Percentiles rank a stretch among this genome's conserved stretches.
Evolutionary conservation across 2,888 invertebrate genomes (phyloP).

Genomic region (Tinea pellionella): DNA sequence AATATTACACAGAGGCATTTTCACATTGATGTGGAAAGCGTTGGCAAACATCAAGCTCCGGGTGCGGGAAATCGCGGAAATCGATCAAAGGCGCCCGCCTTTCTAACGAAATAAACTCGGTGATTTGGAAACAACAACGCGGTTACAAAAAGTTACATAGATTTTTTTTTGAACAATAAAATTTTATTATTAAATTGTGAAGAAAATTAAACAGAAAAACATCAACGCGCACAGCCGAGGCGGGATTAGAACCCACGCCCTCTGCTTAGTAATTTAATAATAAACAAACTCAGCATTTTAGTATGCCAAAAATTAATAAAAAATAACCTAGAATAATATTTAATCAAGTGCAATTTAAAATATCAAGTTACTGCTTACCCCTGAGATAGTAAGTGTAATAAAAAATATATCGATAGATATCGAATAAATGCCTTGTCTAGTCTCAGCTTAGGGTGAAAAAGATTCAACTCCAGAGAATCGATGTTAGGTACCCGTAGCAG

Average conservation of each 20-base stretch:
- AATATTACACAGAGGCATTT: not conserved
- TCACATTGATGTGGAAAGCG: not conserved
- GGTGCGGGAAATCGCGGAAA: slow-evolving; percentile 1
- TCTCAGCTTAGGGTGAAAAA: not conserved
- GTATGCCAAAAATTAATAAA: too few relatives aligned
- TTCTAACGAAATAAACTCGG: slow-evolving; percentile 5
- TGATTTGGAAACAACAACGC: slow-evolving; percentile 4
- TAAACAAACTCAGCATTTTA: too few relatives aligned
- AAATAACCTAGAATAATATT: too few relatives aligned
- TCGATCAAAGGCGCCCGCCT: slow-evolving; percentile 6
- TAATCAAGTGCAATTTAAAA: too few relatives aligned
- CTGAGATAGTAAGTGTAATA: too few relatives aligned
- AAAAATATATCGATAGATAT: too few relatives aligned
- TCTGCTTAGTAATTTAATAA: too few relatives aligned
- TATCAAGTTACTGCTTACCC: too few relatives aligned
- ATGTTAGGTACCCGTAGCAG: not conserved
- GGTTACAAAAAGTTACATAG: not conserved
- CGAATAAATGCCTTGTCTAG: not conserved
- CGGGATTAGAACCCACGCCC: too few relatives aligned
- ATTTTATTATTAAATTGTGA: not conserved
- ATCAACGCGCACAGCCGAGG: too few relatives aligned
- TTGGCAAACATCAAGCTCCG: not conserved
- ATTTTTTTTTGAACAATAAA: not conserved
- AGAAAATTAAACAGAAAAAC: too few relatives aligned
- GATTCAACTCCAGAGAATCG: not conserved